These are phyloP conservation scores for Zaprionus capensis DNA, from an alignment of 1,140 invertebrate genomes.

Conservation along the genomic window DNA sequence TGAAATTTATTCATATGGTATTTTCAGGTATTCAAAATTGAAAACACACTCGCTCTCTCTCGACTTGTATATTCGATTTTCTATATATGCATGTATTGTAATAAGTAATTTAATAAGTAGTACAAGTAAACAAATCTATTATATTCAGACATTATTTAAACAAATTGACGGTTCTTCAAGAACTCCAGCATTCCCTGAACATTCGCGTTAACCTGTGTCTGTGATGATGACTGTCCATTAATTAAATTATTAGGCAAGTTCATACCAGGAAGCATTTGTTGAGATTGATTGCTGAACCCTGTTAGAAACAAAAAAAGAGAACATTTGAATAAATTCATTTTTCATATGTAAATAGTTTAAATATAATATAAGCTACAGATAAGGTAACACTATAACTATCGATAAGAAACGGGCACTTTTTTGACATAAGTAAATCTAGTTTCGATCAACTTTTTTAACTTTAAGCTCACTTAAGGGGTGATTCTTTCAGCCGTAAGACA, in stretches of 20 bases:
- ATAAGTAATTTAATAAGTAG: conserved; percentile 73
- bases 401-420: too few relatives aligned
- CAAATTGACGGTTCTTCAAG: conserved; percentile 83
- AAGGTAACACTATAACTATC: too few relatives aligned
- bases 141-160: conserved; percentile 71
- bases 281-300: conserved; percentile 71
- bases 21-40: conserved; percentile 10
- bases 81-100: conserved; percentile 68
- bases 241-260: conserved; percentile 73
- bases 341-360: neutral
- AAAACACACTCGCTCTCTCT: conserved; percentile 22
- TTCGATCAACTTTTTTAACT: too few relatives aligned
- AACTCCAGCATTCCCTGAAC: conserved; percentile 84
- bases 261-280: conserved; percentile 66
- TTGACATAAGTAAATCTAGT: too few relatives aligned
- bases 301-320: neutral
- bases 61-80: conserved; percentile 71
- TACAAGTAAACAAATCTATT: conserved; percentile 73
- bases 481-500: too few relatives aligned
- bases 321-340: neutral
- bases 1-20: conserved; percentile 3
- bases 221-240: conserved; percentile 71
- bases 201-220: conserved; percentile 83
- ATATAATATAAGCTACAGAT: too few relatives aligned
- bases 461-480: too few relatives aligned